Evolutionary conservation across 1,140 invertebrate species (phyloP).

Genomic region (Nomia melanderi): DNA sequence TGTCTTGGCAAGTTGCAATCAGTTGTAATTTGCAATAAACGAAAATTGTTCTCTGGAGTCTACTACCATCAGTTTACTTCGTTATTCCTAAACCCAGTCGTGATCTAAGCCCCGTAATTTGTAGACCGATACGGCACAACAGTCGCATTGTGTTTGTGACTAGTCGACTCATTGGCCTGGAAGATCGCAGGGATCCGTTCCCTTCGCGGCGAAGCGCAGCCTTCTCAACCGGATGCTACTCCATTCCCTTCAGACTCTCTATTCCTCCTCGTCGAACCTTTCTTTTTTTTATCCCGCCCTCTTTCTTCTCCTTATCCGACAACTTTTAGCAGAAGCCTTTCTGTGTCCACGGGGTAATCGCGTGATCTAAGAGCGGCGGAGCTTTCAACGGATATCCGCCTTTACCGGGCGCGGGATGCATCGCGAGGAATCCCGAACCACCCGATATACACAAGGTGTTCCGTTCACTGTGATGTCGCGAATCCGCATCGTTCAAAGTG

Average conservation of each 20-base stretch:
- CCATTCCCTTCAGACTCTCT: not conserved
- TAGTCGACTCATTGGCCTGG: conserved; percentile 23
- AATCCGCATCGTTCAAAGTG: not conserved
- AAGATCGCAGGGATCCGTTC: conserved; percentile 23
- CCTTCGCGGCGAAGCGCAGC: conserved; percentile 6
- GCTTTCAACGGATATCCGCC: conserved; percentile 54
- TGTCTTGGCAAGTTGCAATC: no score
- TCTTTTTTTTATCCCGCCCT: not conserved
- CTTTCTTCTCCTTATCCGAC: conserved; percentile 50
- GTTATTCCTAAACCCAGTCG: no score
- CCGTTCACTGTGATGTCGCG: not conserved
- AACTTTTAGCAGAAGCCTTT: conserved; percentile 75
- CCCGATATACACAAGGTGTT: conserved; percentile 36
- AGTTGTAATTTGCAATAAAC: no score
- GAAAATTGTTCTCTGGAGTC: no score
- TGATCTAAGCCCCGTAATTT: no score
- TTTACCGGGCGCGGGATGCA: conserved; percentile 17
- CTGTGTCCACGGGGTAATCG: conserved; percentile 74
- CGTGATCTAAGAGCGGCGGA: conserved; percentile 69
- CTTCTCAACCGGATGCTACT: conserved; percentile 6
- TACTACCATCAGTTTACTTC: no score
- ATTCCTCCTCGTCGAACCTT: conserved; percentile 47
- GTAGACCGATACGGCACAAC: no score
- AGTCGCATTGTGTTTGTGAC: conserved; percentile 30
- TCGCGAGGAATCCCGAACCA: conserved; percentile 24